These are phyloP conservation scores for Todus mexicanus DNA, from an alignment of 2,797 vertebrate genomes.

Conservation along the genomic window DNA sequence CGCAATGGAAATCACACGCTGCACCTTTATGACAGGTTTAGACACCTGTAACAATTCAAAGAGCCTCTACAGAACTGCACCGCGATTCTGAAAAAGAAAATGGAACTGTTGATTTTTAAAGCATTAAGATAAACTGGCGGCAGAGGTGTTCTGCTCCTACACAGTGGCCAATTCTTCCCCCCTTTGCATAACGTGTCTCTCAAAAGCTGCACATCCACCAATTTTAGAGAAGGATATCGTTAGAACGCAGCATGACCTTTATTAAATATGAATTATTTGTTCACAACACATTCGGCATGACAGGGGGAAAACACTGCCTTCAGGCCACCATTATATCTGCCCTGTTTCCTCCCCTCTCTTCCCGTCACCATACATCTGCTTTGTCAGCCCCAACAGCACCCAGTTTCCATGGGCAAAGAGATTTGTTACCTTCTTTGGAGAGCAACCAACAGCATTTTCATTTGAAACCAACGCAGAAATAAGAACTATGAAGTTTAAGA, in stretches of 20 bases:
- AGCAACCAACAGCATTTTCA: background rate
- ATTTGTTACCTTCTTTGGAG: background rate
- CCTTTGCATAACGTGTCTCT: background rate
- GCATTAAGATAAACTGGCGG: background rate
- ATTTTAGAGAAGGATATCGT: background rate
- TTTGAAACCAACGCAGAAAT: background rate
- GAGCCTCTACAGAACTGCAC: background rate
- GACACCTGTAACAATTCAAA: background rate
- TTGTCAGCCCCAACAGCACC: constrained; percentile 9
- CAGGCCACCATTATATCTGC: constrained; percentile 46
- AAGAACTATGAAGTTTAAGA: background rate
- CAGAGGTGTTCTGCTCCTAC: background rate
- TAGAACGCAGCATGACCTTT: constrained; percentile 9
- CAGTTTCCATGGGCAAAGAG: background rate
- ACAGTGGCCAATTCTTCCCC: background rate
- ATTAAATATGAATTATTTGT: constrained; percentile 55
- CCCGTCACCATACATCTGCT: constrained; percentile 21
- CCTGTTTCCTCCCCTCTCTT: constrained; percentile 41
- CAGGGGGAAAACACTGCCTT: constrained; percentile 46
- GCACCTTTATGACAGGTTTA: background rate
- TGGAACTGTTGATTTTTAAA: background rate
- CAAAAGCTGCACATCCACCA: background rate
- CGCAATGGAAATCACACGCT: background rate
- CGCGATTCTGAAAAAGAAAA: background rate
- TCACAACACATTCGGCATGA: constrained; percentile 21